Evolutionary conservation across 2,113 vertebrate genomes (phyloP).

Genomic region (Struthidea cinerea): DNA sequence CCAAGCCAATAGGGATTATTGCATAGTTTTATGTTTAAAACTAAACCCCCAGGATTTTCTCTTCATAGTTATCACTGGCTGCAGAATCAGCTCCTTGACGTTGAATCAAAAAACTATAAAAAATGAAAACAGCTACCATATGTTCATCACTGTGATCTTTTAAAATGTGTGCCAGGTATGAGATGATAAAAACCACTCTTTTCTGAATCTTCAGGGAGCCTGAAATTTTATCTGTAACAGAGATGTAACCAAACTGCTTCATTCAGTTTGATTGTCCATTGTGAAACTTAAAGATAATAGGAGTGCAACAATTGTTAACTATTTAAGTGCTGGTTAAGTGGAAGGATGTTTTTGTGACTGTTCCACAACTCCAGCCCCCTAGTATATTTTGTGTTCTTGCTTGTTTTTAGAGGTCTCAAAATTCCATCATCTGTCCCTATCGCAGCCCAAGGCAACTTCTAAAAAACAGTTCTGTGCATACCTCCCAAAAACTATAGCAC

Average conservation of each 20-base stretch:
- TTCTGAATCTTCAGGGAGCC: slow-evolving; percentile 14
- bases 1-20: background rate
- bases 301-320: background rate
- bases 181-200: slow-evolving; percentile 37
- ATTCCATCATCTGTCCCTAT: background rate
- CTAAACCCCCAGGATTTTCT: slow-evolving; percentile 26
- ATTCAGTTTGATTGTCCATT: slow-evolving; percentile 1
- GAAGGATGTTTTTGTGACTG: background rate
- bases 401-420: background rate
- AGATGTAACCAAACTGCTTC: background rate
- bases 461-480: background rate
- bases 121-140: slow-evolving; percentile 12
- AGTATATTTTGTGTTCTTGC: background rate
- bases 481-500: background rate
- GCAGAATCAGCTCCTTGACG: slow-evolving; percentile 45
- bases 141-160: slow-evolving; percentile 49
- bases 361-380: background rate
- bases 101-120: slow-evolving; percentile 41
- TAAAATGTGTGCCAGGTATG: background rate
- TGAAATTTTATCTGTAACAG: slow-evolving; percentile 37
- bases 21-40: slow-evolving; percentile 15
- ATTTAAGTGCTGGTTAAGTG: background rate
- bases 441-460: background rate
- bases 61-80: slow-evolving; percentile 19
- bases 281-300: background rate